Percentiles rank a stretch among this genome's conserved stretches.
These are phyloP conservation scores for Taurulus bubalis DNA, from an alignment of 2,113 vertebrate genomes.

Conservation along the genomic window DNA sequence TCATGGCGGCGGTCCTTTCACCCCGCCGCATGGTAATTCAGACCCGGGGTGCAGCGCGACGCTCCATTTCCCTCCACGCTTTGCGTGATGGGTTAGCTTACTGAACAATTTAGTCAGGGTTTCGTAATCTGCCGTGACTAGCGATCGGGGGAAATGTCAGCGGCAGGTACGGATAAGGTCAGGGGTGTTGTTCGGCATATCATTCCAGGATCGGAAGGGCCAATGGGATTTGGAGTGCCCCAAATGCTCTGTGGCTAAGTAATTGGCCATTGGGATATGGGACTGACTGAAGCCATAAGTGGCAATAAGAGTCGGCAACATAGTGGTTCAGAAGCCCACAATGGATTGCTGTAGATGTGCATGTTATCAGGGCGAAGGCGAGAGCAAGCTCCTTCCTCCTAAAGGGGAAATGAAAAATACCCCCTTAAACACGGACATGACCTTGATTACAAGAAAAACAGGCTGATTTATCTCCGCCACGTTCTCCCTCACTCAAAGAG, in stretches of 20 bases:
- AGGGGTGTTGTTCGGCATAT: slow-evolving; percentile 53
- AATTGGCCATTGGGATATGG: slow-evolving; percentile 61
- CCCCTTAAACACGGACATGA: slow-evolving; percentile 53
- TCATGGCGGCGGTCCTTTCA: slow-evolving; percentile 60
- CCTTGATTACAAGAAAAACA: slow-evolving; percentile 70
- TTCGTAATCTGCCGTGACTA: slow-evolving; percentile 50
- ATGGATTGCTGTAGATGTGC: slow-evolving; percentile 3
- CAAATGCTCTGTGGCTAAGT: slow-evolving; percentile 50
- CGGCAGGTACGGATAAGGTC: slow-evolving; percentile 50
- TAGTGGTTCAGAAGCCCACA: neutral
- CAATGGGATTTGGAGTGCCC: slow-evolving; percentile 51
- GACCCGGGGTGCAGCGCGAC: slow-evolving; percentile 41
- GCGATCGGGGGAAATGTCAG: slow-evolving; percentile 42
- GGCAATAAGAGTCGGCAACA: slow-evolving; percentile 3
- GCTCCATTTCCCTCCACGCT: slow-evolving; percentile 19
- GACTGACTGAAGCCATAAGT: slow-evolving; percentile 39
- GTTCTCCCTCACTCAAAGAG: slow-evolving; percentile 29
- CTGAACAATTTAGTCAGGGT: slow-evolving; percentile 53
- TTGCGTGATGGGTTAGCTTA: slow-evolving; percentile 59
- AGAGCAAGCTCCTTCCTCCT: slow-evolving; percentile 19
- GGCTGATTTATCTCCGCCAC: slow-evolving; percentile 66
- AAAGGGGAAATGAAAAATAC: slow-evolving; percentile 68
- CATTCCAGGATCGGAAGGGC: slow-evolving; percentile 43
- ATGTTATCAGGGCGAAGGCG: slow-evolving; percentile 45
- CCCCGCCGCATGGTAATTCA: slow-evolving; percentile 59